phyloP scores from a whole-genome alignment of 37 sponge, comb jelly and placozoan genomes.

The Haliclona indistincta region DNA sequence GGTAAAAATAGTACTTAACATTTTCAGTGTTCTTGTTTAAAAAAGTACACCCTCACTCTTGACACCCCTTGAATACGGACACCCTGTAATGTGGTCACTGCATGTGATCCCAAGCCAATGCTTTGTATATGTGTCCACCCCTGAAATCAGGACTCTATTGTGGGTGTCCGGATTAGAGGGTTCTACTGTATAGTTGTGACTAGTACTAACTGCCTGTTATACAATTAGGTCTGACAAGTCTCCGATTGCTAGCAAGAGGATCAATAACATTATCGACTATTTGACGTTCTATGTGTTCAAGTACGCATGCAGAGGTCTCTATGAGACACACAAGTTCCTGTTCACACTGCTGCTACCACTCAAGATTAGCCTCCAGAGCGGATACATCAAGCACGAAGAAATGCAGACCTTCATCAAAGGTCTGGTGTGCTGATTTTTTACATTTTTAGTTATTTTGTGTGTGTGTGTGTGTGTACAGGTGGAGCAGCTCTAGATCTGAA shows the following conservation, averaged over 20 bases:
- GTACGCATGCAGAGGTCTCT: slow-evolving; percentile 91
- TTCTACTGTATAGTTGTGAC: neutral
- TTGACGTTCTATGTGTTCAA: slow-evolving; percentile 90
- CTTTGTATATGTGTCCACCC: neutral
- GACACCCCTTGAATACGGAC: neutral
- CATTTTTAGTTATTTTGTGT: too few species aligned
- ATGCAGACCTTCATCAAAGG: slow-evolving; percentile 94
- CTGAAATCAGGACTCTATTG: neutral
- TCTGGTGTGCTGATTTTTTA: neutral
- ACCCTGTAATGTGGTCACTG: neutral
- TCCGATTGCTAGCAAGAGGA: slow-evolving; percentile 85
- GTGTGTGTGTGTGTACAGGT: too few species aligned
- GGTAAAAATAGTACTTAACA: slow-evolving; percentile 32
- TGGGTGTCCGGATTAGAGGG: neutral
- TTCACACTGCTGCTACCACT: slow-evolving; percentile 97
- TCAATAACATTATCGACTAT: slow-evolving; percentile 90
- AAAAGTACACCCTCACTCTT: neutral
- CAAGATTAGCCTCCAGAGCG: slow-evolving; percentile 88
- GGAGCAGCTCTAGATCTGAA: slow-evolving; percentile 99
- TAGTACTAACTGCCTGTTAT: neutral
- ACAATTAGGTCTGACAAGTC: slow-evolving; percentile 81
- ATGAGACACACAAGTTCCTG: slow-evolving; percentile 98
- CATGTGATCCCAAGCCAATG: neutral
- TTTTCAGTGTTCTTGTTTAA: neutral
- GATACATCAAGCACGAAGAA: slow-evolving; percentile 86